Conservation (phyloP, 1,140 invertebrate species). For the Drosophila kurseongensis region DNA sequence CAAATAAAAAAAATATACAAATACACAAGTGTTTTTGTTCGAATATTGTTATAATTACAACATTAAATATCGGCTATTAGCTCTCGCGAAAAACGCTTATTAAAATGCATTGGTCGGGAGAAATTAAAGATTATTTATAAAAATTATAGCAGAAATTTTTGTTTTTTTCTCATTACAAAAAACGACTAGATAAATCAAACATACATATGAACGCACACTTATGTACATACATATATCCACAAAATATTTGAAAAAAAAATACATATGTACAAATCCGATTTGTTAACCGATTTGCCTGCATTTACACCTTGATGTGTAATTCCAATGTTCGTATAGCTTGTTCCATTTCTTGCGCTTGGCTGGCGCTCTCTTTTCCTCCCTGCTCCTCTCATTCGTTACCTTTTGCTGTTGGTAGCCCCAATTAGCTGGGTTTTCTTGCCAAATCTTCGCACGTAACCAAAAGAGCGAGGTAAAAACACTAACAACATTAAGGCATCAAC, state of each 20-base stretch:
- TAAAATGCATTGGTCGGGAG: too few species aligned
- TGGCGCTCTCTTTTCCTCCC: slow-evolving; percentile 22
- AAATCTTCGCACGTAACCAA: slow-evolving; percentile 72
- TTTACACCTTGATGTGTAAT: slow-evolving; percentile 42
- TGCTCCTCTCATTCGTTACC: slow-evolving; percentile 12
- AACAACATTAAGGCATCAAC: slow-evolving; percentile 53
- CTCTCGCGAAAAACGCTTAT: not conserved
- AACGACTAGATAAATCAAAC: too few species aligned
- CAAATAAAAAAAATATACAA: not conserved
- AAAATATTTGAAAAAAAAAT: too few species aligned
- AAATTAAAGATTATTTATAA: too few species aligned
- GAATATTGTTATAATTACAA: not conserved
- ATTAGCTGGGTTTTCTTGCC: slow-evolving; percentile 67
- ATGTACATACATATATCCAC: too few species aligned
- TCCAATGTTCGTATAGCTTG: slow-evolving; percentile 35
- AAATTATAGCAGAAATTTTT: too few species aligned
- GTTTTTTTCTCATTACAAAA: too few species aligned
- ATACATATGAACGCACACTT: too few species aligned
- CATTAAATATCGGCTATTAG: not conserved
- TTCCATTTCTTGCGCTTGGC: slow-evolving; percentile 67
- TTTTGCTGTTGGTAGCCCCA: slow-evolving; percentile 52
- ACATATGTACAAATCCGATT: too few species aligned
- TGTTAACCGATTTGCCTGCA: slow-evolving; percentile 10
- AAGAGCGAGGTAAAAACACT: slow-evolving; percentile 39
- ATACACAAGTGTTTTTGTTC: not conserved